These are phyloP conservation scores for Oligia strigilis DNA, from an alignment of 2,888 invertebrate genomes.

Conservation along the genomic window DNA sequence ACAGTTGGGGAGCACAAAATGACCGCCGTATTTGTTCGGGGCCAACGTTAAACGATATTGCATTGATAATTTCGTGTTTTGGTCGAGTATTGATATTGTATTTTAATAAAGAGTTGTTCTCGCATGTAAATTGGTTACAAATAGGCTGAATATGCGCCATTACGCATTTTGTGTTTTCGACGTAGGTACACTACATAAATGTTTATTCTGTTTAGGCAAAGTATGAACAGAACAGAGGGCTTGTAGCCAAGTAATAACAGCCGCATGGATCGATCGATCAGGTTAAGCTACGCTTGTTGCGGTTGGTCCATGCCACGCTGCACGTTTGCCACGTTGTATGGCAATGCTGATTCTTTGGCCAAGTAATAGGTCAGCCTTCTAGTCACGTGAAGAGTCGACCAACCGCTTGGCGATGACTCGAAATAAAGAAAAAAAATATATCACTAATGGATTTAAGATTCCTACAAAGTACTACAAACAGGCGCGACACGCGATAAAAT, in stretches of 20 bases:
- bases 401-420: too few species aligned
- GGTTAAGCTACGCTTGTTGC: neutral
- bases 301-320: neutral
- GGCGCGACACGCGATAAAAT: too few species aligned
- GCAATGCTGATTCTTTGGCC: too few species aligned
- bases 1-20: slow-evolving; percentile 65
- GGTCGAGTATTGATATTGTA: slow-evolving; percentile 63
- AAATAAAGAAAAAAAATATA: too few species aligned
- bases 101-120: slow-evolving; percentile 59
- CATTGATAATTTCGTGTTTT: slow-evolving; percentile 68
- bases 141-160: slow-evolving; percentile 21
- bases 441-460: too few species aligned
- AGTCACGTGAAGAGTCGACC: too few species aligned
- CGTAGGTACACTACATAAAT: slow-evolving; percentile 2
- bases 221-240: neutral
- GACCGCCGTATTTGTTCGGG: slow-evolving; percentile 61
- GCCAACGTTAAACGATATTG: slow-evolving; percentile 65
- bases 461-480: too few species aligned
- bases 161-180: slow-evolving; percentile 18
- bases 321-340: too few species aligned
- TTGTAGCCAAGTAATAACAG: neutral
- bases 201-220: slow-evolving; percentile 29
- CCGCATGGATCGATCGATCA: neutral
- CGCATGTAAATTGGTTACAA: slow-evolving; percentile 62
- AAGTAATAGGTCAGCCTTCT: too few species aligned